Base-by-base conservation (phyloP, 2,113 vertebrate species). In the Megaleporinus macrocephalus region DNA sequence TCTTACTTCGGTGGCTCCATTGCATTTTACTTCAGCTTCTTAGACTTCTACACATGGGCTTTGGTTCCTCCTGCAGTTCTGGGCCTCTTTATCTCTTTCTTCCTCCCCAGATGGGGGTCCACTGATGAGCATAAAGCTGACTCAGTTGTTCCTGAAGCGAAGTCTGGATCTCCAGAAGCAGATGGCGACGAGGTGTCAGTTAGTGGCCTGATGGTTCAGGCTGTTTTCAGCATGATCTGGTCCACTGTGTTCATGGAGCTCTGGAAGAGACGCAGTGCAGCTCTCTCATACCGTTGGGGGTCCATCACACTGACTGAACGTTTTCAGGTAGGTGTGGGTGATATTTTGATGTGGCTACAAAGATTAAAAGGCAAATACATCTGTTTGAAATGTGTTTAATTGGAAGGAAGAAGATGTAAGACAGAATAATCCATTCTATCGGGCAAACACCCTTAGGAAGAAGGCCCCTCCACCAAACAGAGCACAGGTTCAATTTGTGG, bases 11-110 rank as follows among this genome's bases (percentile, higher is more conserved):
- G 95, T 26, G 90, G 88, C 53, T 76, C 91, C 0, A 82, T 95
- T 20, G 95, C 88, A 0, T 93, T 94, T 76, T 95, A 95, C 91
- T 95, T 95, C 90, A 93, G 94, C 83, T 95, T 95, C 79, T 90
- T 95, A 1, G 95, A 94, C 84, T 95, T 94, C 90, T 95, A 95
- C 92, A 95, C 95, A 22, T 91, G 92, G 91, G 93, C 94, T 30
- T 87, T 95, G 79, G 85, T 95, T 16, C 93, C 92, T 14, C 93
- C 93, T 2, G 94, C 94, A 0, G 12, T 93, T 1, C 78, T 95
- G 63, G 94, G 94, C 11, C 41, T 92, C 15, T 7, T 55, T 36
- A 88, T 94, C 62, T 86, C 85, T 0, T 26, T 93, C 82, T 89
- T 94, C 77, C 85, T 93, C 82, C 78, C 84, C 57, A 24, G 4